Evolutionary conservation across 2,888 invertebrate genomes (phyloP), one percentile per base, ranked within the genome.

Genomic region (Bedellia somnulentella): DNA sequence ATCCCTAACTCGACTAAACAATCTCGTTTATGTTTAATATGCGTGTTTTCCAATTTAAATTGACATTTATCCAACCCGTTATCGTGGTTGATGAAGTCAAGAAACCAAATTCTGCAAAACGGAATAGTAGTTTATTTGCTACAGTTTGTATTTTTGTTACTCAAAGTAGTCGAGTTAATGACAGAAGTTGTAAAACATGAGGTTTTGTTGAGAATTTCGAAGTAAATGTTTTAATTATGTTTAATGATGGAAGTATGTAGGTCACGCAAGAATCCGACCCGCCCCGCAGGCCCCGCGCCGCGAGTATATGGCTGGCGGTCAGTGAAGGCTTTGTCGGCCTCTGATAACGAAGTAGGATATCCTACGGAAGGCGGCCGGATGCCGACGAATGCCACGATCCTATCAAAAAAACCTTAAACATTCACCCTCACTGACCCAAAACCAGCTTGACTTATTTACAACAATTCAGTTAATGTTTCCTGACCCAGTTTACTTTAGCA

Each of bases 331-430:
- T 36, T 37, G 39, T 38, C 23, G 8, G 35, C 16, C 30, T 14
- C 32, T 47, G 63, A 62, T 61, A 66, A 58, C 51, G 45, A 57
- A 57, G 49, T 52, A 56, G 59, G 49, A 58, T 60, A 57, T 57
- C 48, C 58, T 52, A 52, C 56, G 60, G 58, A 61, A 59, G 53
- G 47, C 38, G 12, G 39, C 38, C 49, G 52, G 50, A 50, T 49
- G 44, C 38, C 33, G 40, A 43, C 49, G 46, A 50, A 46, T 44
- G 50, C 13, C 10, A 13, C 40, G 58, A 60, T 61, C 49, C 31
- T 57, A 57, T 61, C 57, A 34, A 36, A 42, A 45, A 53, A 57
- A 57, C 49, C 45, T 46, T 26, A 32, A 37, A 42, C 23, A 9
- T 22, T 39, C 39, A 39, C 46, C 42, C 36, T 37, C 33, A 37